Conservation (phyloP, 2,888 invertebrate genomes). For the Harpalus rufipes region DNA sequence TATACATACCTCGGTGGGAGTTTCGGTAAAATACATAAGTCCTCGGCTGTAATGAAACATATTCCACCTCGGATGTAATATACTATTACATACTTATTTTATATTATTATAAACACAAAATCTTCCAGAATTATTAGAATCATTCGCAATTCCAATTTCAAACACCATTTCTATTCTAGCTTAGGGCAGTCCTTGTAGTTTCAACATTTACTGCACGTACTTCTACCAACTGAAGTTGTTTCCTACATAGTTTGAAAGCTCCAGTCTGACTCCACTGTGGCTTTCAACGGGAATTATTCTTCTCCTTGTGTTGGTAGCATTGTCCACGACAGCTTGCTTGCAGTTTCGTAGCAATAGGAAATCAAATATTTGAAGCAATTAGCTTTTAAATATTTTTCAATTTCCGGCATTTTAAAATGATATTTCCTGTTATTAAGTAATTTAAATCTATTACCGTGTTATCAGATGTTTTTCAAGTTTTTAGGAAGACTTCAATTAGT, state of each 20-base stretch:
- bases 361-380: slow-evolving; percentile 8
- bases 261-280: slow-evolving; percentile 51
- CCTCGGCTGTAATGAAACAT: too few relatives aligned
- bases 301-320: slow-evolving; percentile 54
- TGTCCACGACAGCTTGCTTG: slow-evolving; percentile 22
- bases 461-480: slow-evolving; percentile 14
- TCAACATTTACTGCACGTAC: neutral
- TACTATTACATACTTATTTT: too few relatives aligned
- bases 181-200: neutral
- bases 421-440: slow-evolving; percentile 27
- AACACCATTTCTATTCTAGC: neutral
- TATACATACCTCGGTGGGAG: too few relatives aligned
- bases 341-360: neutral
- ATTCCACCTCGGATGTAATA: too few relatives aligned
- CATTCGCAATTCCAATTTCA: neutral
- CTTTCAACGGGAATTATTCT: slow-evolving; percentile 64
- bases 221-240: neutral
- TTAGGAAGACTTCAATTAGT: neutral
- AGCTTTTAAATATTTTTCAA: slow-evolving; percentile 29
- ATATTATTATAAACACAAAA: too few relatives aligned
- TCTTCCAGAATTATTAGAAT: too few relatives aligned
- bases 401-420: slow-evolving; percentile 20
- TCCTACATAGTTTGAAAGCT: slow-evolving; percentile 48
- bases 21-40: too few relatives aligned
- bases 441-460: slow-evolving; percentile 32